Evolutionary conservation across 2,888 invertebrate genomes (phyloP).

Genomic region (Drosophila rellima): DNA sequence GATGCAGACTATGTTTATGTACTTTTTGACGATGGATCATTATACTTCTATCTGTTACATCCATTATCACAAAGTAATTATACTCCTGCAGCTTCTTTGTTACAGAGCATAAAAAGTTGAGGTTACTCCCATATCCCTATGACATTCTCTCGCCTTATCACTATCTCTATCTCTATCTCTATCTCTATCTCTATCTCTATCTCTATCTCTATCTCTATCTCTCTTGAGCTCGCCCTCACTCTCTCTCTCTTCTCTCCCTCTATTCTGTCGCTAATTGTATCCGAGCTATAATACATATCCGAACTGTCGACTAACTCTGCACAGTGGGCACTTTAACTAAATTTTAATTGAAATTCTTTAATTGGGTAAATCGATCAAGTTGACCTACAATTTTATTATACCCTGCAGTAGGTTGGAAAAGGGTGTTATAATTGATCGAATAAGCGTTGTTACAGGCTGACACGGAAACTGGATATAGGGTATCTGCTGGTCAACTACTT

Average conservation of each 20-base stretch:
- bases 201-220: neutral
- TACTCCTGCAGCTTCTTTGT: neutral
- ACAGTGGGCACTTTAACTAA: constrained; percentile 8
- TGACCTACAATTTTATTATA: neutral
- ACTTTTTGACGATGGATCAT: too few species aligned
- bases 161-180: neutral
- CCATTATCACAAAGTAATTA: neutral
- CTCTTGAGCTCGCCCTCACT: neutral
- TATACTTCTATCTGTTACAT: neutral
- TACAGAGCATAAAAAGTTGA: neutral
- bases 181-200: too few species aligned
- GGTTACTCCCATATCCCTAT: neutral
- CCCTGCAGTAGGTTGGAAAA: neutral
- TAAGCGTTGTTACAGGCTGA: too few species aligned
- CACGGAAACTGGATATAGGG: neutral
- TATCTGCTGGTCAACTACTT: neutral
- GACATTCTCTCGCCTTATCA: neutral
- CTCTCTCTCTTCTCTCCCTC: neutral
- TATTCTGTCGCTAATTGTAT: constrained; percentile 13
- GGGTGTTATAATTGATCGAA: neutral
- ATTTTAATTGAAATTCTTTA: constrained; percentile 6
- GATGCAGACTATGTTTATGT: too few species aligned
- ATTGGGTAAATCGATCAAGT: neutral
- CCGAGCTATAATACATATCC: constrained; percentile 1
- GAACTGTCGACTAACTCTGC: constrained; percentile 13